These are phyloP conservation scores for Uloborus diversus DNA, from an alignment of 1,140 invertebrate species.

Conservation along the genomic window DNA sequence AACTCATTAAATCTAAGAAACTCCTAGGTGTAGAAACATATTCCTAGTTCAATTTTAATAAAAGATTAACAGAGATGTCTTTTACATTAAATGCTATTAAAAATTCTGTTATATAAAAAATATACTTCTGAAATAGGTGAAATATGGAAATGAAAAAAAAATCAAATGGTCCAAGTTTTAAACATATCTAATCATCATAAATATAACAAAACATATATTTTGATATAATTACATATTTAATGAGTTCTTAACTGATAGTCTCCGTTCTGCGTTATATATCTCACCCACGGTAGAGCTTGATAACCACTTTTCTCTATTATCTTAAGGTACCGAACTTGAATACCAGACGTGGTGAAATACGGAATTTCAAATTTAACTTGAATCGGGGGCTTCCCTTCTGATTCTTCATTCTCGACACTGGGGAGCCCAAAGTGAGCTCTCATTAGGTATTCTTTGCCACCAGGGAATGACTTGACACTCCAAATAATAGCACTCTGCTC, in stretches of 20 bases:
- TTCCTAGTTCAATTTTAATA: too few species aligned
- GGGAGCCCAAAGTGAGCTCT: constrained; percentile 98
- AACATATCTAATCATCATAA: too few species aligned
- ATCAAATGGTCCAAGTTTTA: too few species aligned
- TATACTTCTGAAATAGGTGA: too few species aligned
- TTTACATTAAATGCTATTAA: too few species aligned
- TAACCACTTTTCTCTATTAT: constrained; percentile 99
- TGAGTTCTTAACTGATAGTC: constrained; percentile 98
- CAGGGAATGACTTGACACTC: constrained; percentile 99
- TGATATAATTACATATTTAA: too few species aligned
- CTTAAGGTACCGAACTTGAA: constrained; percentile 96
- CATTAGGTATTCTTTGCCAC: constrained; percentile 99
- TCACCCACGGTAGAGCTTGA: constrained; percentile 98
- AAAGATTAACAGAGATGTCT: too few species aligned
- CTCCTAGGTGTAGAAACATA: too few species aligned
- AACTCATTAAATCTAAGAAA: too few species aligned
- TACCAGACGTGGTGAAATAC: constrained; percentile 99
- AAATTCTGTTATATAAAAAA: too few species aligned
- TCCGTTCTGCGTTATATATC: constrained; percentile 99
- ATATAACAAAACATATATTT: too few species aligned
- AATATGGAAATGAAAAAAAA: too few species aligned
- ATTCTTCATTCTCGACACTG: constrained; percentile 93
- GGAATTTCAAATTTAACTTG: constrained; percentile 99
- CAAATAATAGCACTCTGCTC: constrained; percentile 98
- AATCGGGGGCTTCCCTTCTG: constrained; percentile 97